Evolutionary conservation across 2,113 vertebrate species (phyloP).

Genomic region (Sylvietta virens): DNA sequence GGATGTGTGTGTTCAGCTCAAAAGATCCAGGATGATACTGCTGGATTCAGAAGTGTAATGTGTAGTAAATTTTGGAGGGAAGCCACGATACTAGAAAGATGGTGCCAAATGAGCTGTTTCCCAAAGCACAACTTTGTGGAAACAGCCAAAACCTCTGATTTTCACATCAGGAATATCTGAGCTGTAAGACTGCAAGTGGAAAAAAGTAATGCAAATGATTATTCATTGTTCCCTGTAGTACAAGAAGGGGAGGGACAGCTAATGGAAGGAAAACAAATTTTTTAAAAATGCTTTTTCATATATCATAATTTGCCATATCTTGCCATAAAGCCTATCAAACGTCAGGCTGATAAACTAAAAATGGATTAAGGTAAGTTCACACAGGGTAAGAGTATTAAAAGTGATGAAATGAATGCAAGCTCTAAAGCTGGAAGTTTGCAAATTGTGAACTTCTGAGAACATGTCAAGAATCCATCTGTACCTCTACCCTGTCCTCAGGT

Average conservation of each 20-base stretch:
- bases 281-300: neutral
- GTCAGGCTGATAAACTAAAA: neutral
- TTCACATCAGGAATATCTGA: neutral
- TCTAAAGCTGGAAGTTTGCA: neutral
- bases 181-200: neutral
- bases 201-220: neutral
- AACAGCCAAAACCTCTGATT: neutral
- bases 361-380: neutral
- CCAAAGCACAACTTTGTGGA: neutral
- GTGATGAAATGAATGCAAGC: neutral
- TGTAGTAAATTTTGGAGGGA: neutral
- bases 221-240: neutral
- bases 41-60: neutral
- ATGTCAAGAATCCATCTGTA: neutral
- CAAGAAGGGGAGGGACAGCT: neutral
- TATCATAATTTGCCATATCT: neutral
- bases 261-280: neutral
- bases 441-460: neutral
- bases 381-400: neutral
- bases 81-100: neutral
- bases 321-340: neutral
- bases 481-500: neutral
- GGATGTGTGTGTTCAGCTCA: neutral
- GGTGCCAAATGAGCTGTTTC: neutral
- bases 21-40: neutral